These are phyloP conservation scores for Microchrysa polita DNA, from an alignment of 2,888 invertebrate genomes.

Conservation along the genomic window DNA sequence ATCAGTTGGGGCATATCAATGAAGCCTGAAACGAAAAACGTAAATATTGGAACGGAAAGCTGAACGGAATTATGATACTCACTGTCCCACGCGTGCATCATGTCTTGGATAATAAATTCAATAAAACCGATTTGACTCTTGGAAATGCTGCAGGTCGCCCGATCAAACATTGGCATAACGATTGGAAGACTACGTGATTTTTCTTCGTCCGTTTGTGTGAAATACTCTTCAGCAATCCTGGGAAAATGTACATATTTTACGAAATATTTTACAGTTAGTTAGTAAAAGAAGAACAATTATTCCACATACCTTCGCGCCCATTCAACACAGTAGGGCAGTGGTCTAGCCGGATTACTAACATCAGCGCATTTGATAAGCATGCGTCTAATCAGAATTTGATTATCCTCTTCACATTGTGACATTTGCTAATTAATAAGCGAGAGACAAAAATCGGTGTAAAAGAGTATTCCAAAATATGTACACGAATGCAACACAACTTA, in stretches of 20 bases:
- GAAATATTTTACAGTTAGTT: no score
- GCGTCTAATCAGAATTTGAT: constrained; percentile 85
- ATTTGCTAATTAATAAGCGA: constrained; percentile 54
- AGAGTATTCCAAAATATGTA: not conserved
- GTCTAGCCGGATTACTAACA: constrained; percentile 95
- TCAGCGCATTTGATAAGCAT: constrained; percentile 99
- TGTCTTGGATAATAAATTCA: constrained; percentile 96
- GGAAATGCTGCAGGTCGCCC: constrained; percentile 93
- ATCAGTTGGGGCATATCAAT: constrained; percentile 93
- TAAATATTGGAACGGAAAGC: no score
- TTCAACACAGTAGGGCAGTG: constrained; percentile 82
- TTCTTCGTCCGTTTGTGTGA: constrained; percentile 97
- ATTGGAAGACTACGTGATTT: constrained; percentile 88
- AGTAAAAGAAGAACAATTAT: no score
- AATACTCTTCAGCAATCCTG: constrained; percentile 97
- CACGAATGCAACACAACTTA: constrained; percentile 52
- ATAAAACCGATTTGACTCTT: constrained; percentile 98
- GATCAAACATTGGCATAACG: constrained; percentile 98
- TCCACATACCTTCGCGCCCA: constrained; percentile 89
- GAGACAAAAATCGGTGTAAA: not conserved
- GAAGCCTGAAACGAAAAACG: constrained; percentile 75
- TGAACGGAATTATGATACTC: constrained; percentile 60
- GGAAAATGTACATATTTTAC: constrained; percentile 21
- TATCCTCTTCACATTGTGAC: constrained; percentile 70
- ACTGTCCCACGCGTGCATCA: constrained; percentile 98